phyloP scores from a whole-genome alignment of 2,113 vertebrate species.

The Lonchura striata region DNA sequence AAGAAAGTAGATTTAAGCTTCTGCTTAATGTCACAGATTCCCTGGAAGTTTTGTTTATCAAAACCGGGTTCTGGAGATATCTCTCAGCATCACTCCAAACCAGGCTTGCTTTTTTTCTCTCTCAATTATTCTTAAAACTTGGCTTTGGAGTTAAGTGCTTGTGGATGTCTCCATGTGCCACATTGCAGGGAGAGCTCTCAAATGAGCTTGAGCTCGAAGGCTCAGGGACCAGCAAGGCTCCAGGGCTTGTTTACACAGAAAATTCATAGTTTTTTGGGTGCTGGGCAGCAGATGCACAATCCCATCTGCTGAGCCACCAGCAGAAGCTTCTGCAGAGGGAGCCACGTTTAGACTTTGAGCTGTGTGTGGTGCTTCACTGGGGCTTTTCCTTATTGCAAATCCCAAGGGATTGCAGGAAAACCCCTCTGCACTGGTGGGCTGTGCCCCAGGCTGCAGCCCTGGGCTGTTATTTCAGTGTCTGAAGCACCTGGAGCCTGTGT shows the following conservation, averaged over 20 bases:
- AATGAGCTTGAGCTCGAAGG: not conserved
- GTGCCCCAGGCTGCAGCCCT: not conserved
- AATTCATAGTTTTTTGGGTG: not conserved
- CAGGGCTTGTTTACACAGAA: not conserved
- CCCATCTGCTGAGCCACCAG: not conserved
- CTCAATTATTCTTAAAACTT: not conserved
- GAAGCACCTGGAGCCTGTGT: rapidly evolving
- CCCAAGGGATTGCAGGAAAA: not conserved
- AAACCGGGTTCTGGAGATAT: not conserved
- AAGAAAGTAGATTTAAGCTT: not conserved
- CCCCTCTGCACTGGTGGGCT: rapidly evolving
- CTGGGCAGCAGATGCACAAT: not conserved
- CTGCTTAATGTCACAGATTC: not conserved
- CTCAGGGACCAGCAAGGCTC: not conserved
- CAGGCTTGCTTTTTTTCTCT: not conserved
- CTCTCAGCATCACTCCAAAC: not conserved
- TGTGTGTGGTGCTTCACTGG: not conserved
- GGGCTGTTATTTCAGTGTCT: not conserved
- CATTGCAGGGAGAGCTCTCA: not conserved
- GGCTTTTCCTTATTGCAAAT: not conserved
- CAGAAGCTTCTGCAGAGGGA: not conserved
- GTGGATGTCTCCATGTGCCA: not conserved
- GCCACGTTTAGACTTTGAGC: rapidly evolving
- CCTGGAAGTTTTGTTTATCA: not conserved
- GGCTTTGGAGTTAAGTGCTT: not conserved